Percentiles rank a stretch among this genome's conserved stretches.
Evolutionary conservation across 2,888 invertebrate genomes (phyloP).

Genomic region (Hemicrepidius hirtus): DNA sequence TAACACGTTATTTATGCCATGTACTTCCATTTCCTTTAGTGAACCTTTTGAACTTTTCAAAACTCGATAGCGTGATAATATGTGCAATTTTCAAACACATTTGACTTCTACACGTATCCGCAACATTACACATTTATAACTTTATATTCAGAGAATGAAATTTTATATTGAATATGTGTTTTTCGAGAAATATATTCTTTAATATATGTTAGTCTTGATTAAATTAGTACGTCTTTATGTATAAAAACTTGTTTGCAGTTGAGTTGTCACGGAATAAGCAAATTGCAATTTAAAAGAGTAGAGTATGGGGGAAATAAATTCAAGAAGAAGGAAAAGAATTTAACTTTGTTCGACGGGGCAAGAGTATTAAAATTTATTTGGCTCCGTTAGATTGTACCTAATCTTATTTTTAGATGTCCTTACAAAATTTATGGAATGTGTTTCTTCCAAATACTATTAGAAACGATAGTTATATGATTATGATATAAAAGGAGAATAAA

Average conservation of each 20-base stretch:
- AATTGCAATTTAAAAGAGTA: not conserved
- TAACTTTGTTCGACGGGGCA: constrained; percentile 14
- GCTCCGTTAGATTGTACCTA: not conserved
- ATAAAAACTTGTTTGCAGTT: not conserved
- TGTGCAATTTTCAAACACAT: no score
- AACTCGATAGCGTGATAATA: no score
- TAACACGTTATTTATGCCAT: constrained; percentile 7
- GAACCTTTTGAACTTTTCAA: no score
- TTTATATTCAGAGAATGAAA: no score
- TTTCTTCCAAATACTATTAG: no score
- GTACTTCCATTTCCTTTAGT: constrained; percentile 6
- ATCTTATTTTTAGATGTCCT: not conserved
- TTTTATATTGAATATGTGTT: no score
- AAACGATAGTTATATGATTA: no score
- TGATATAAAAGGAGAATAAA: no score
- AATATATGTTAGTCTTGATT: not conserved
- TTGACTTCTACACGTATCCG: no score
- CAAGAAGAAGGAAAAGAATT: not conserved
- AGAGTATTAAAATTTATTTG: constrained; percentile 2
- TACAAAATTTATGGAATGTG: not conserved
- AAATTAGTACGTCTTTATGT: not conserved
- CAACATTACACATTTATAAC: no score
- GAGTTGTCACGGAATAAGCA: not conserved
- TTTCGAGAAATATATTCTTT: no score
- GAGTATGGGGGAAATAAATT: constrained; percentile 1